Base-by-base conservation (phyloP, 2,888 invertebrate genomes). In the Abrostola triplasia region DNA sequence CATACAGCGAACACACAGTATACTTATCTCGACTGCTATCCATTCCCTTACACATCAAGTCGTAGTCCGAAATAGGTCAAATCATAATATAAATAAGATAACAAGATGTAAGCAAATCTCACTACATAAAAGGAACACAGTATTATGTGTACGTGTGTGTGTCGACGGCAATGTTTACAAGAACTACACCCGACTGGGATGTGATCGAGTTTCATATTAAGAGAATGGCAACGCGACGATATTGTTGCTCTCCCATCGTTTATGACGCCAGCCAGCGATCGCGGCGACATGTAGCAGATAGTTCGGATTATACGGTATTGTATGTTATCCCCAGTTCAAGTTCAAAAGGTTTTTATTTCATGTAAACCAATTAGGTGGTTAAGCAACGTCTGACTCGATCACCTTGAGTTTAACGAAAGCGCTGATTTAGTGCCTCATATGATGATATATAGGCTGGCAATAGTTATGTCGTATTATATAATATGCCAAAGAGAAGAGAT, bases 151-250 rank as follows among this genome's bases (percentile, higher is more conserved):
- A n/a, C n/a, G 0, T 42, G 12, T 13, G n/a, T 12, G 10, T 13
- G 7, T 13, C 12, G 44, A 13, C 4, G 2, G n/a, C 44, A 7
- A 13, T 41, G 35, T 53, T 36, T 41, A 41, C 41, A 5, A 7
- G 24, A 49, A 11, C 7, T 36, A n/a, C 7, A 5, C 35, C 7
- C 40, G 35, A 40, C 4, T 35, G 35, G 41, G 35, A 41, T 53
- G 53, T 35, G 24, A 53, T 53, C 41, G 53, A 53, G 40, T 53
- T 41, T 41, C 24, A 24, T 41, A 49, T 49, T 49, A 49, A 36
- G 11, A 49, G 36, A n/a, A 36, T 36, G n/a, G n/a, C n/a, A 49
- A 35, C 6, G 5, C 10, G n/a, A 48, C 10, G 35, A 35, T 35
- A 48, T 35, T 40, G 1, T 5, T 10, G 10, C 9, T 40, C 5